Conservation (phyloP, 2,797 vertebrate species). For the Hirundo rustica region DNA sequence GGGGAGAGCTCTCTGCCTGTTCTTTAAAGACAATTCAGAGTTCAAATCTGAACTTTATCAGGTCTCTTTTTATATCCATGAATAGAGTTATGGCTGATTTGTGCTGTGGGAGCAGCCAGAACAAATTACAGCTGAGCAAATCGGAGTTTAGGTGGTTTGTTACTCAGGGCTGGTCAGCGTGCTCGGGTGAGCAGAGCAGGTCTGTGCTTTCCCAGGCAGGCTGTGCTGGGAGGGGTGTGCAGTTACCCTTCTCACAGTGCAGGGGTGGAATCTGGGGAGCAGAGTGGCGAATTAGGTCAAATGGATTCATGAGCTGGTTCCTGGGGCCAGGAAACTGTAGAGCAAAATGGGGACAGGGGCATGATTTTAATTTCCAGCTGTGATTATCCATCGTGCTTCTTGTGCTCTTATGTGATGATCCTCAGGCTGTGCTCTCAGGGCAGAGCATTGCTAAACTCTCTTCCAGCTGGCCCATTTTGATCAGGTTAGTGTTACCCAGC, state of each 20-base stretch:
- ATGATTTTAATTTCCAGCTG: background rate
- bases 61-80: background rate
- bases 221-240: background rate
- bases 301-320: background rate
- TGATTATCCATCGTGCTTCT: background rate
- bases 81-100: background rate
- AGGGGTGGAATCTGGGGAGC: background rate
- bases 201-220: background rate
- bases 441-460: background rate
- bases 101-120: background rate
- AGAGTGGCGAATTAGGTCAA: background rate
- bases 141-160: background rate
- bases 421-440: background rate
- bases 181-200: background rate
- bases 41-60: background rate
- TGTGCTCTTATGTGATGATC: background rate
- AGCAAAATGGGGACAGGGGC: background rate
- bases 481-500: background rate
- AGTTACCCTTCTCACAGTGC: background rate
- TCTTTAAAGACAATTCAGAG: background rate
- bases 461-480: background rate
- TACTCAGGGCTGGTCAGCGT: background rate
- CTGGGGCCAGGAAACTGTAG: background rate
- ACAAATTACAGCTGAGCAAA: background rate
- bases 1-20: background rate